These are phyloP conservation scores for Enteromius paludinosus DNA, from an alignment of 2,797 vertebrate genomes.

Conservation along the genomic window DNA sequence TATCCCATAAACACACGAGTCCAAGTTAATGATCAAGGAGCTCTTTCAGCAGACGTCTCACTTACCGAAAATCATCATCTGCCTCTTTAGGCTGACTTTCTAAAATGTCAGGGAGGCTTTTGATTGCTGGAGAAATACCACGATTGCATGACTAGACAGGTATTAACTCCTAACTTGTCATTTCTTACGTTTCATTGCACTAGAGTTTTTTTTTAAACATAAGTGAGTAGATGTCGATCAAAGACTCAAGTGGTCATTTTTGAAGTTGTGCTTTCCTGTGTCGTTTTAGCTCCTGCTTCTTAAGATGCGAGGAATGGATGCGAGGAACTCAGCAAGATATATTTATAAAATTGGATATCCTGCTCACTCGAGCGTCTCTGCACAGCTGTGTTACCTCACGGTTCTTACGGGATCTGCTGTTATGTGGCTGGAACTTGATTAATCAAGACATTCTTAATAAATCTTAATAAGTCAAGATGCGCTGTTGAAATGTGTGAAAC, in stretches of 20 bases:
- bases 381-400: background rate
- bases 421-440: background rate
- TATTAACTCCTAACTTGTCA: background rate
- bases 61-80: conserved; percentile 70
- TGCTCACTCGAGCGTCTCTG: conserved; percentile 3
- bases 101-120: conserved; percentile 43
- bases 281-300: background rate
- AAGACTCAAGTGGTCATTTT: background rate
- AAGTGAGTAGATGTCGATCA: background rate
- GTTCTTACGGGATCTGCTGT: background rate
- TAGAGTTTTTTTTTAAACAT: background rate
- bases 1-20: conserved; percentile 39
- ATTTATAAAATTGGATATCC: background rate
- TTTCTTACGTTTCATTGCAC: background rate
- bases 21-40: conserved; percentile 49
- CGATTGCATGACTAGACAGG: conserved; percentile 30
- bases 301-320: background rate
- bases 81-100: conserved; percentile 60
- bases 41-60: conserved; percentile 63
- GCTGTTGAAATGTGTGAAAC: background rate
- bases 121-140: conserved; percentile 61
- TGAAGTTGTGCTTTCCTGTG: background rate
- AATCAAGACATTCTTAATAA: conserved; percentile 13
- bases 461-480: background rate
- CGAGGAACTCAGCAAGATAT: background rate